Evolutionary conservation across 2,888 invertebrate genomes (phyloP).

Genomic region (Sphaerophoria rueppellii): DNA sequence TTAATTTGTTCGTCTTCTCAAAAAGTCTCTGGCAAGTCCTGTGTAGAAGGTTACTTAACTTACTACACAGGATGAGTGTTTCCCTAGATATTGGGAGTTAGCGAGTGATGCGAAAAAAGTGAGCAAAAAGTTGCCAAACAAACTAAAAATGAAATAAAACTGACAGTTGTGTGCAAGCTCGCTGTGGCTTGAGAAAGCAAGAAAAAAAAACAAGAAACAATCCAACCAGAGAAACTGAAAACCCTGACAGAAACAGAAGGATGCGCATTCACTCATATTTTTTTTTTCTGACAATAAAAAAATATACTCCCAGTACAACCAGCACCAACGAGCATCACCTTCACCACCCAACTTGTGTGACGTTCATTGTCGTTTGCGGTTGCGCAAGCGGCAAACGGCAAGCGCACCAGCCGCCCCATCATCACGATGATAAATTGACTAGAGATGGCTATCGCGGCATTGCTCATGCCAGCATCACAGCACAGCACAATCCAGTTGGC

Average conservation of each 20-base stretch:
- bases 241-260: conserved; percentile 71
- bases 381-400: conserved; percentile 27
- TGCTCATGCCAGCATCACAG: background rate
- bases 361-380: conserved; percentile 67
- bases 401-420: conserved; percentile 73
- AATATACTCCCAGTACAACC: background rate
- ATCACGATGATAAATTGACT: conserved; percentile 76
- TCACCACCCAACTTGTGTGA: conserved; percentile 70
- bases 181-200: conserved; percentile 36
- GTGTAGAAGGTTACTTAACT: background rate
- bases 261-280: conserved; percentile 71
- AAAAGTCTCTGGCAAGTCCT: conserved; percentile 18
- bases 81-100: conserved; percentile 20
- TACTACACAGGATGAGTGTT: background rate
- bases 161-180: conserved; percentile 54
- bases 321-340: conserved; percentile 42
- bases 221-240: conserved; percentile 64
- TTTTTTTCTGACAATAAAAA: conserved; percentile 4
- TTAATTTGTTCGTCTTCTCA: conserved; percentile 68
- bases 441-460: conserved; percentile 69
- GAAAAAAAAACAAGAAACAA: conserved; percentile 21
- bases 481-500: background rate
- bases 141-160: conserved; percentile 40
- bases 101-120: background rate
- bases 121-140: background rate